Conservation (phyloP, 2,888 invertebrate species). For the Zygogramma bicolorata region DNA sequence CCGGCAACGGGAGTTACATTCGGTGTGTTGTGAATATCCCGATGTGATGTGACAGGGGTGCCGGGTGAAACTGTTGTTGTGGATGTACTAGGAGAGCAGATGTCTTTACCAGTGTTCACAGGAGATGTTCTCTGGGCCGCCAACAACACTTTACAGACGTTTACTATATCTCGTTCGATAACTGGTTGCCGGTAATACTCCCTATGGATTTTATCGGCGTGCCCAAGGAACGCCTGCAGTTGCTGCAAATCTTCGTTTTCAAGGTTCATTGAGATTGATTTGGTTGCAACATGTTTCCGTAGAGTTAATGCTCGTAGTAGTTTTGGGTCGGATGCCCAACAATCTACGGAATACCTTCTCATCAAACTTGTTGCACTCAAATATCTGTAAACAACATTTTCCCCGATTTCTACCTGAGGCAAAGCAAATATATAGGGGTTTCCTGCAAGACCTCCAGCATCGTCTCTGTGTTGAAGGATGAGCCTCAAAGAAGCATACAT, state of each 20-base stretch:
- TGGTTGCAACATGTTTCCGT: slow-evolving; percentile 14
- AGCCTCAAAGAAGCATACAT: background rate
- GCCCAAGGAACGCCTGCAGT: background rate
- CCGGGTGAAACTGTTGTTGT: background rate
- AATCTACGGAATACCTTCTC: slow-evolving; percentile 1
- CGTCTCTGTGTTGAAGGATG: background rate
- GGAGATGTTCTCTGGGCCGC: background rate
- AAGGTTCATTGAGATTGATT: slow-evolving; percentile 3
- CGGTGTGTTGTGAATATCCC: no score
- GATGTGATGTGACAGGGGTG: no score
- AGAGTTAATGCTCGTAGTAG: no score
- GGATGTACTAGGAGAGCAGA: background rate
- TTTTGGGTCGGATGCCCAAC: background rate
- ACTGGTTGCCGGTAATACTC: background rate
- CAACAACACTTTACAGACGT: background rate
- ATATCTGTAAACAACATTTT: background rate
- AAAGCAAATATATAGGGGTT: background rate
- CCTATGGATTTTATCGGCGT: background rate
- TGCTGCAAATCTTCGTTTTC: background rate
- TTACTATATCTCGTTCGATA: background rate
- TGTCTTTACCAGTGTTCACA: background rate
- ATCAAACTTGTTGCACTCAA: slow-evolving; percentile 2
- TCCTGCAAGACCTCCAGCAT: background rate
- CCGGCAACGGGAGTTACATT: no score
- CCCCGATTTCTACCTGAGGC: background rate